phyloP scores from a whole-genome alignment of 2,797 vertebrate species.

The Gallinago nigripennis region DNA sequence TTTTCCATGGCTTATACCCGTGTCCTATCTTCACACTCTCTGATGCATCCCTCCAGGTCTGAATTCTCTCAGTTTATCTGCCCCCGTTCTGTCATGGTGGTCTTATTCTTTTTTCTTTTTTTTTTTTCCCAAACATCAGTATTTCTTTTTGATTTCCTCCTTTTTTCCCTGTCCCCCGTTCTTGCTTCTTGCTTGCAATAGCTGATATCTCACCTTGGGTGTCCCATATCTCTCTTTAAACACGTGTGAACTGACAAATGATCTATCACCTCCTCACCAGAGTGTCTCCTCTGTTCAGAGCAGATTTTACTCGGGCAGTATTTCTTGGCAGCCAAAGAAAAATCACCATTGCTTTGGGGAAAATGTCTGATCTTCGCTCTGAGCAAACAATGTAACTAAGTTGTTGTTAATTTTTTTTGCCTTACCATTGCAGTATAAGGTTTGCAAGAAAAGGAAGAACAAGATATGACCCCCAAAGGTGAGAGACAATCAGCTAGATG shows the following conservation, averaged over 20 bases:
- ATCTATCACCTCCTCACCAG: neutral
- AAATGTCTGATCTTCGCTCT: conserved; percentile 1
- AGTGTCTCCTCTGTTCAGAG: neutral
- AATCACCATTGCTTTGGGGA: neutral
- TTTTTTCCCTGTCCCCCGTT: neutral
- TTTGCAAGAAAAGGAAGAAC: neutral
- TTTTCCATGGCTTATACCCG: neutral
- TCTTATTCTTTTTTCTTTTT: neutral
- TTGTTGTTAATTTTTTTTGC: neutral
- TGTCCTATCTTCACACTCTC: neutral
- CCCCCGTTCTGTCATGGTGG: neutral
- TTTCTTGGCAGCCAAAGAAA: neutral
- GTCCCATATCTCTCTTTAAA: neutral
- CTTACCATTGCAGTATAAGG: neutral
- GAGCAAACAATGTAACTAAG: neutral
- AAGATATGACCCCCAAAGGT: neutral
- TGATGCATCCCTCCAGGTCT: neutral
- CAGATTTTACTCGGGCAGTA: neutral
- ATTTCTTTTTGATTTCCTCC: neutral
- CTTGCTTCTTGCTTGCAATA: neutral
- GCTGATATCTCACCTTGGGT: neutral
- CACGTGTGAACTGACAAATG: neutral
- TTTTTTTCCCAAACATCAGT: neutral
- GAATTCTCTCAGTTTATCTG: neutral
- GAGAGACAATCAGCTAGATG: neutral